Evolutionary conservation across 2,888 invertebrate species (phyloP), one percentile per base, ranked within the genome.

Genomic region (Tetragonula carbonaria): DNA sequence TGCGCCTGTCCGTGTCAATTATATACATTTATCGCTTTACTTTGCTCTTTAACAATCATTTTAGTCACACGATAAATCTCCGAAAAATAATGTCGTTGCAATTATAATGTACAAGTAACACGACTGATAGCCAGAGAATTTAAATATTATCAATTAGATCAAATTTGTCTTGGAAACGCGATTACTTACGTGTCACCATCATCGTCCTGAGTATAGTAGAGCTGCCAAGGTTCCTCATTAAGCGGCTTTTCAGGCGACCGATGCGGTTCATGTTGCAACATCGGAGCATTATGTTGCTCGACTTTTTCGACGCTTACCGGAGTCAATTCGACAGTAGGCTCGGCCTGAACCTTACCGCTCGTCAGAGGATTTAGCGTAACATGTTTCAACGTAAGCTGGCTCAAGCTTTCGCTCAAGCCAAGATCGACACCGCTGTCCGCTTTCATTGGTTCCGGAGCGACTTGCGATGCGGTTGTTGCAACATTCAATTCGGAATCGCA

Each of bases 131-230:
- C 13, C 51, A 23, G 2, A 11, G 16, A 79, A 70, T 23, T 45
- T 50, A 13, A 33, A n/a, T 28, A 21, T 38, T 28, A 11, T 33
- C 28, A 65, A 63, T 65, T 23, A 33, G 66, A 45, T 66, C 45
- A 66, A 23, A 23, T 11, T 70, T 53, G 21, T 53, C 21, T 53
- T 33, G 28, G 21, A 28, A 21, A 55, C 45, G 50, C 84, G 55
- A 33, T 72, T 85, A 96, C 98, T 97, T 96, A 98, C 98, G 98
- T 98, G 94, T 98, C 98, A 89, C 98, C 98, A 91, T 98, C 97
- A 87, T 97, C 96, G 93, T 98, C 97, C 91, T 97, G 98, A 88
- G 96, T 95, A 93, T 97, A 98, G 89, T 97, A 96, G 89, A 96
- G 95, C 91, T 96, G 95, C 96, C 97, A 96, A 73, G 96, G 95